Base-by-base conservation (phyloP, 2,888 invertebrate species). In the Cheilosia grossa region DNA sequence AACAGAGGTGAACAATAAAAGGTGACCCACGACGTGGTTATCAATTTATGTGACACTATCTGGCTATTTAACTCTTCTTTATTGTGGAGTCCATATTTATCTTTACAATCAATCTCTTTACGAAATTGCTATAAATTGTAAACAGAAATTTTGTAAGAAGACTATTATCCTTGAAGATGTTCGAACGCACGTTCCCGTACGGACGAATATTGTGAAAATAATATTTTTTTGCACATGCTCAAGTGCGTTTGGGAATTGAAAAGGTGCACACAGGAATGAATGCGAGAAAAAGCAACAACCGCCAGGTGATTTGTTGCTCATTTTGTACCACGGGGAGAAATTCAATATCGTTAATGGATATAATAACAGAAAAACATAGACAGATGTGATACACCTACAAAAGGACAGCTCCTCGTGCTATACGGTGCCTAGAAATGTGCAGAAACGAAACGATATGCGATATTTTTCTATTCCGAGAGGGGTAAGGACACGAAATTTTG, bases 231-330 rank as follows among this genome's bases (percentile, higher is more conserved):
- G 70, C 70, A 70, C 37, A 49, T 70, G 49, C 6, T 21, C 10
- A 24, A 30, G 19, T 51, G 44, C n/a, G 44, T 30, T 19, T 19
- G 17, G 19, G 19, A 27, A 27, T 30, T 19, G 33, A 17, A 37
- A 42, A 17, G 24, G 4, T 44, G 13, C 13, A 30, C 73, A 63
- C 54, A 53, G 63, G 42, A n/a, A 40, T 33, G 37, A 27, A 37
- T 37, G 30, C 21, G 24, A 51, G 40, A 30, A 24, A n/a, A 47
- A 37, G 19, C 17, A 64, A 27, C 7, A 15, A 40, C 30, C n/a
- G 56, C 64, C 74, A 66, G 74, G 74, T 74, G 74, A 74, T 64
- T 40, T 58, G 56, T 58, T 74, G 64, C 47, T 66, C 74, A 58
- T 58, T 64, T 66, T 37, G 27, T 33, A 19, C 27, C 3, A n/a